Percentiles rank a stretch among this genome's conserved stretches.
phyloP scores from a whole-genome alignment of 2,888 invertebrate species.

The Priapulus caudatus region DNA sequence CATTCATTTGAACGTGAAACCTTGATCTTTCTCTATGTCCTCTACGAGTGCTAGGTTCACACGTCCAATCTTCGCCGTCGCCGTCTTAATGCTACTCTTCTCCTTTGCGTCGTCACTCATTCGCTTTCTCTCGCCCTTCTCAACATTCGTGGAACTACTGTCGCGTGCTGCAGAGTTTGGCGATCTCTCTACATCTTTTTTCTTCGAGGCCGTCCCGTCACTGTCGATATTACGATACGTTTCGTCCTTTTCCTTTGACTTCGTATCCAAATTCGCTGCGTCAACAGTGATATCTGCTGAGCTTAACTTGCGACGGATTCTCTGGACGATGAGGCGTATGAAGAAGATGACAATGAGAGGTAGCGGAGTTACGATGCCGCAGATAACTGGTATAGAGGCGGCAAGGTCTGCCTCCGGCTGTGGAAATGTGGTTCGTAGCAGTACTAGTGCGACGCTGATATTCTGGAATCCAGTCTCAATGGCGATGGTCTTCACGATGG shows the following conservation, averaged over 20 bases:
- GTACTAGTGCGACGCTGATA: constrained; percentile 40
- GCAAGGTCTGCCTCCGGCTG: background rate
- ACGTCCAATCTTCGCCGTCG: too few species aligned
- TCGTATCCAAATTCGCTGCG: background rate
- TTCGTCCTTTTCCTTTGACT: background rate
- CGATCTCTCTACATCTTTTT: too few species aligned
- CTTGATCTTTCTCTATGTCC: too few species aligned
- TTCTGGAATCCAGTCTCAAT: constrained; percentile 39
- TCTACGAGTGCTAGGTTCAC: too few species aligned
- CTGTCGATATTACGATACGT: too few species aligned
- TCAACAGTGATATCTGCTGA: background rate
- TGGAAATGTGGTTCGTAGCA: background rate
- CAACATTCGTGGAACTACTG: too few species aligned
- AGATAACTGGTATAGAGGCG: background rate
- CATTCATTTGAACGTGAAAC: too few species aligned
- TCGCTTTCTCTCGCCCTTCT: too few species aligned
- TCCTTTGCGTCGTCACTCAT: too few species aligned
- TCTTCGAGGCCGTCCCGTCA: too few species aligned
- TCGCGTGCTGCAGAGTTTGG: too few species aligned
- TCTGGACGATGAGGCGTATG: background rate
- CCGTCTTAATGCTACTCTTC: too few species aligned
- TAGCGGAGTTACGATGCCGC: background rate
- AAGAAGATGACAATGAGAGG: background rate
- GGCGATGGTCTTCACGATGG: constrained; percentile 30
- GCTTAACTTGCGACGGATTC: background rate